Percentiles rank a stretch among this genome's conserved stretches.
phyloP scores from a whole-genome alignment of 2,113 vertebrate species.

The Hippocampus barbouri region DNA sequence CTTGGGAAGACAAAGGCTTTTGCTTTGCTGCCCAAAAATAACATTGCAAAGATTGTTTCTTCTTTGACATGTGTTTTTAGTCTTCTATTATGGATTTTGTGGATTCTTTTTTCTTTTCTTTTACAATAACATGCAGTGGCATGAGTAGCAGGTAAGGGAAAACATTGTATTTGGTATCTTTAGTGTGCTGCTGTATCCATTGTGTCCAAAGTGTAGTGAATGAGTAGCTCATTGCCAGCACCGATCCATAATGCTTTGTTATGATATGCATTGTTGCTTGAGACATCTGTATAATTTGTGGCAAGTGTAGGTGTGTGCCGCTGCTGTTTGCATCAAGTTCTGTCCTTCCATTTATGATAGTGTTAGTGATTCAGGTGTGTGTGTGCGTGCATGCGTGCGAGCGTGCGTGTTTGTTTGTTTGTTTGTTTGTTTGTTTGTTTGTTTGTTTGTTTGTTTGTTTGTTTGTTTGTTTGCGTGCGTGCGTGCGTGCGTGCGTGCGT shows the following conservation, averaged over 20 bases:
- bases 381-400: no score
- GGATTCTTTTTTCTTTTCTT: conserved; percentile 52
- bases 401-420: no score
- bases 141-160: conserved; percentile 63
- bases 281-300: conserved; percentile 57
- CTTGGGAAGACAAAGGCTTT: no score
- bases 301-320: conserved; percentile 48
- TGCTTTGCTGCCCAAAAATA: no score
- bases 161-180: conserved; percentile 41
- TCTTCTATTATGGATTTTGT: conserved; percentile 23
- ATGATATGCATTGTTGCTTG: conserved; percentile 58
- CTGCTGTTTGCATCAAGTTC: conserved; percentile 36
- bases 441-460: no score
- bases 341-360: not conserved
- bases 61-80: conserved; percentile 17
- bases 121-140: conserved; percentile 66
- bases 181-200: conserved; percentile 60
- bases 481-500: no score
- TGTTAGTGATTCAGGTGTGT: not conserved
- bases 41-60: no score
- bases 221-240: conserved; percentile 58
- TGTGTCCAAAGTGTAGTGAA: conserved; percentile 55
- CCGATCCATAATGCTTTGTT: conserved; percentile 54
- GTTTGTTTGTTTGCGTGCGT: no score
- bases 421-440: no score